Conservation (phyloP, 2,888 invertebrate genomes). For the Sarcophaga carnaria region DNA sequence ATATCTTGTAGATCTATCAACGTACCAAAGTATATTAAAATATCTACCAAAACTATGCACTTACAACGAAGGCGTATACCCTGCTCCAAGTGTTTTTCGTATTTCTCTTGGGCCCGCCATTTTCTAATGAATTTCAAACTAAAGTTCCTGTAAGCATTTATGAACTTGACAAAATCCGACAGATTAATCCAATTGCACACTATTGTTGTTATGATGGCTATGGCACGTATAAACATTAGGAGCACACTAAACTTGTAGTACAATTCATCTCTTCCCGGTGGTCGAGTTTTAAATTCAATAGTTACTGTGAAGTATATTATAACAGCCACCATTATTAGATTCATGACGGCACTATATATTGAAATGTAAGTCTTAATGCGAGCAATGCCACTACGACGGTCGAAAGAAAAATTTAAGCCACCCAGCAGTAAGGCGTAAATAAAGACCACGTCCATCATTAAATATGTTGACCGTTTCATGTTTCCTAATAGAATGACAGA, state of each 20-base stretch:
- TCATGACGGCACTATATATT: neutral
- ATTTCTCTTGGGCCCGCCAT: slow-evolving; percentile 9
- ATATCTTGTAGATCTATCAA: neutral
- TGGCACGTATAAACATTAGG: neutral
- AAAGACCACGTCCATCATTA: slow-evolving; percentile 17
- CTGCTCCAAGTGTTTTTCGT: neutral
- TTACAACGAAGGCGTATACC: neutral
- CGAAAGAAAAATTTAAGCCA: slow-evolving; percentile 25
- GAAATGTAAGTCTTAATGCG: neutral
- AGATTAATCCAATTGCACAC: slow-evolving; percentile 37
- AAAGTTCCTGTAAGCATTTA: slow-evolving; percentile 31
- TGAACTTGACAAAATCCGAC: neutral
- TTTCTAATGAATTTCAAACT: slow-evolving; percentile 17
- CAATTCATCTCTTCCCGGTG: slow-evolving; percentile 14
- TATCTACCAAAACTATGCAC: neutral
- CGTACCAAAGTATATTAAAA: neutral
- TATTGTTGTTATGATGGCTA: slow-evolving; percentile 1
- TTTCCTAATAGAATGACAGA: neutral
- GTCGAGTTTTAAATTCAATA: slow-evolving; percentile 8
- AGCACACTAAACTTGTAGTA: slow-evolving; percentile 7
- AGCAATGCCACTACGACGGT: slow-evolving; percentile 9
- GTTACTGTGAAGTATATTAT: slow-evolving; percentile 1
- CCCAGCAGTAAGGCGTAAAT: slow-evolving; percentile 37
- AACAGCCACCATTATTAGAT: slow-evolving; percentile 1
- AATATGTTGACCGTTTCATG: slow-evolving; percentile 49